Base-by-base conservation (phyloP, 2,113 vertebrate species). In the Hiodon tergisus region DNA sequence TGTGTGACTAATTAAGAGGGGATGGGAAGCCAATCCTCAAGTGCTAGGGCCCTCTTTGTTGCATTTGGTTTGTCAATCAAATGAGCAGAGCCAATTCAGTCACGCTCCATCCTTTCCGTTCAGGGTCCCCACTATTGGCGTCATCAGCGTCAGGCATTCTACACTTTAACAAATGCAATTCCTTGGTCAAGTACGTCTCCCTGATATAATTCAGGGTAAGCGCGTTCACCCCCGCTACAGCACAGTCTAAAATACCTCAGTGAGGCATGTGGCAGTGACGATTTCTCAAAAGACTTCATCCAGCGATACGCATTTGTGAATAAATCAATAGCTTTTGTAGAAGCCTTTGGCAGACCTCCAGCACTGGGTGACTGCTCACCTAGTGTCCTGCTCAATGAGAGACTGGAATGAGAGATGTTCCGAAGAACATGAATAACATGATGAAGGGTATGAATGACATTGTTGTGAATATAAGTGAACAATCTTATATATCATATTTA, bases 1-100 rank as follows among this genome's bases (percentile, higher is more conserved):
- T 80, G 79, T 72, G 67, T 83, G 81, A 80, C 84, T 86, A 83
- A 88, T 89, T 90, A 87, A 87, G 85, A 88, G 82, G 78, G 73
- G 76, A 84, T 74, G 74, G 81, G 81, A 85, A 88, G 79, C 80
- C 83, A 81, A 76, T 78, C 78, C 54, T 66, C 82, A 79, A 83
- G 79, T 72, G 69, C 47, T 79, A 76, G 53, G 74, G 82, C 76
- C 85, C 48, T 79, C 77, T 83, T 81, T 88, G 79, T 72, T 76
- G 80, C 77, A 79, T 86, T 85, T 78, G 80, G 77, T 52, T 76
- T 82, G 84, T 84, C 87, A 87, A 78, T 88, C 86, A 87, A 67
- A 14, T 47, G 63, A 69, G 74, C 76, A 51, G 50, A 47, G 54
- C 72, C 51, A 76, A 81, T 85, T 85, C 72, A 79, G 76, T 58